Percentiles rank a stretch among this genome's conserved stretches.
Evolutionary conservation across 2,113 vertebrate species (phyloP).

Genomic region (Agelaius phoeniceus): DNA sequence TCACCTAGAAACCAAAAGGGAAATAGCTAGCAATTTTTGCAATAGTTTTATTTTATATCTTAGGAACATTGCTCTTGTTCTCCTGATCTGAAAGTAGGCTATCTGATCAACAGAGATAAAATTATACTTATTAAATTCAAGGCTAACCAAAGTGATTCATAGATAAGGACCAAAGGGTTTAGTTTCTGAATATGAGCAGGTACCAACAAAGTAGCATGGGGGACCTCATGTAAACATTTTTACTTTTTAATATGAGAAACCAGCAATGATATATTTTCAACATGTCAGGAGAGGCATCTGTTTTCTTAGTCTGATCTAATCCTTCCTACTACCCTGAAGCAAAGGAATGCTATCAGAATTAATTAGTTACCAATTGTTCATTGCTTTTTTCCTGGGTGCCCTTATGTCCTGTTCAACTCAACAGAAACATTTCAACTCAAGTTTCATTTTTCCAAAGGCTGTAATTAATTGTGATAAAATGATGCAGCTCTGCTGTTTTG

Average conservation of each 20-base stretch:
- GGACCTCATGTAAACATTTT: background rate
- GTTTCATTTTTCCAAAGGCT: background rate
- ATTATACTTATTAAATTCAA: conserved; percentile 45
- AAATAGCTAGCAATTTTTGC: conserved; percentile 26
- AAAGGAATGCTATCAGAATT: background rate
- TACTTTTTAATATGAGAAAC: background rate
- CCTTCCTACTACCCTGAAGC: background rate
- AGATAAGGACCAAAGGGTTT: conserved; percentile 2
- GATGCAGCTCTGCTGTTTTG: background rate
- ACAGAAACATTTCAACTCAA: background rate
- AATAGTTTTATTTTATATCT: background rate
- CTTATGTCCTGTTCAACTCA: background rate
- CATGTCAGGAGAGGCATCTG: background rate
- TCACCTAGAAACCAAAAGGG: conserved; percentile 45
- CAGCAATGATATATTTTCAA: background rate
- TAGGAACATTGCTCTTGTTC: background rate
- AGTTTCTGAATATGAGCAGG: background rate
- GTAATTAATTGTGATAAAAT: conserved; percentile 22
- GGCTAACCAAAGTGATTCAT: conserved; percentile 19
- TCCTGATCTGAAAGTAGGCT: background rate
- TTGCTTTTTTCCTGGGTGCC: background rate
- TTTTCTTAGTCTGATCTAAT: conserved; percentile 20
- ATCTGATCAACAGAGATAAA: conserved; percentile 45
- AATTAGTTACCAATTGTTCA: background rate
- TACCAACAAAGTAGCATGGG: background rate